Conservation (phyloP, 2,113 vertebrate species). For the Poeciliopsis occidentalis region DNA sequence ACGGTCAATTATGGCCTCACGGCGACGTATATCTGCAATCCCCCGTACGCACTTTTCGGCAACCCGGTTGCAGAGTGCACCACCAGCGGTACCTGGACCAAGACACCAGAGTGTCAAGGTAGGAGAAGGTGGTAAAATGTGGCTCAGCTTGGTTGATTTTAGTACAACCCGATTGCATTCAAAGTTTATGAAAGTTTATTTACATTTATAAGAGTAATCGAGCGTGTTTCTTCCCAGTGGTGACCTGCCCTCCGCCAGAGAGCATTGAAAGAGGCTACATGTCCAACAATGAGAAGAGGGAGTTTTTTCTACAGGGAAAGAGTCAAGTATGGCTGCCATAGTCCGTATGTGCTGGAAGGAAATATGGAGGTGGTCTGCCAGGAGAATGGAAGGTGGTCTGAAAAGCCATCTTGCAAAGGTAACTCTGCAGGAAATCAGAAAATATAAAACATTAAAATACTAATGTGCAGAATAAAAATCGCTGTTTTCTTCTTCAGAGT, state of each 20-base stretch:
- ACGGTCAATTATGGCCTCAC: conserved; percentile 65
- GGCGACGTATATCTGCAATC: conserved; percentile 81
- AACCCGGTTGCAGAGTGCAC: conserved; percentile 80
- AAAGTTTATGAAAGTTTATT: background rate
- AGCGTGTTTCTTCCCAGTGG: conserved; percentile 39
- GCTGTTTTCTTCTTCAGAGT: background rate
- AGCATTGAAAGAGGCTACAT: conserved; percentile 61
- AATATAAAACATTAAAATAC: background rate
- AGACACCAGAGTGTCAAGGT: conserved; percentile 85
- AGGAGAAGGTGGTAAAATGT: conserved; percentile 32
- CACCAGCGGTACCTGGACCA: conserved; percentile 83
- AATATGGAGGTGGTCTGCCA: conserved; percentile 49
- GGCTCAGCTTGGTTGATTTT: background rate
- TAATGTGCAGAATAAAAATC: background rate
- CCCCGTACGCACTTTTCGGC: conserved; percentile 81
- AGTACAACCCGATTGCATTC: background rate
- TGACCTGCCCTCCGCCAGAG: conserved; percentile 63
- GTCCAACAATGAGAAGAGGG: conserved; percentile 7
- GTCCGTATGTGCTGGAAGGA: conserved; percentile 53
- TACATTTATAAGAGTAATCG: background rate
- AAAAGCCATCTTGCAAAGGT: conserved; percentile 72
- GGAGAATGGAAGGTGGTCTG: conserved; percentile 64
- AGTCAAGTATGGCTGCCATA: conserved; percentile 61
- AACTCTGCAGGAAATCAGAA: background rate
- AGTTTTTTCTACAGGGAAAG: conserved; percentile 50